Evolutionary conservation across 2,113 vertebrate genomes (phyloP), one percentile per base, ranked within the genome.

Genomic region (Hylia prasina): DNA sequence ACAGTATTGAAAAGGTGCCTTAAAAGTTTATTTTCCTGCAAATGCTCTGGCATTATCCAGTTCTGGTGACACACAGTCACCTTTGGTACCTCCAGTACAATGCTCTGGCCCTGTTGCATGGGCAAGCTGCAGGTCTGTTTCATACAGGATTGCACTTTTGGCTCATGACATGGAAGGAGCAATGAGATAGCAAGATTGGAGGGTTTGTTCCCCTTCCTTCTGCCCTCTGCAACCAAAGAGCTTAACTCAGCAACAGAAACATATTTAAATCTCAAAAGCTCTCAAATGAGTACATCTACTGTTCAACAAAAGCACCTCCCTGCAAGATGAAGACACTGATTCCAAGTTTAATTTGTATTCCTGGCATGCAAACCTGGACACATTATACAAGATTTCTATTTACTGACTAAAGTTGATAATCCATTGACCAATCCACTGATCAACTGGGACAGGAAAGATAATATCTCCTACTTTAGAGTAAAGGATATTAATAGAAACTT

Each of bases 81-180:
- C 37, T 57, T 51, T 51, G 33, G 53, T 20, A 63, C 18, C 24
- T n/a, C 15, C n/a, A 54, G 13, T 30, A 30, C 14, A 63, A 35
- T 15, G 40, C 20, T 73, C 60, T 45, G 72, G 31, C 31, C 13
- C 27, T 57, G 44, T 3, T 56, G 10, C 18, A 17, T 0, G 2
- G 22, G 13, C 73, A 25, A 78, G 8, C 31, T 77, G n/a, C 1
- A 0, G 6, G 7, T 7, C 5, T 44, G 6, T 56, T 56, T 56
- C 50, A 24, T 15, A 51, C 10, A 83, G 40, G 18, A 35, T 39
- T 47, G 18, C 25, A 45, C 42, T 54, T 85, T 58, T 76, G 35
- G 39, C 28, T 84, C 42, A 12, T 8, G 28, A 25, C 27, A 47
- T 2, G 1, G 18, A 82, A 71, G 28, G 4, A 88, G 24, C 18